Evolutionary conservation across 92 coral and sea anemone species (phyloP).

Genomic region (Porites cylindrica): DNA sequence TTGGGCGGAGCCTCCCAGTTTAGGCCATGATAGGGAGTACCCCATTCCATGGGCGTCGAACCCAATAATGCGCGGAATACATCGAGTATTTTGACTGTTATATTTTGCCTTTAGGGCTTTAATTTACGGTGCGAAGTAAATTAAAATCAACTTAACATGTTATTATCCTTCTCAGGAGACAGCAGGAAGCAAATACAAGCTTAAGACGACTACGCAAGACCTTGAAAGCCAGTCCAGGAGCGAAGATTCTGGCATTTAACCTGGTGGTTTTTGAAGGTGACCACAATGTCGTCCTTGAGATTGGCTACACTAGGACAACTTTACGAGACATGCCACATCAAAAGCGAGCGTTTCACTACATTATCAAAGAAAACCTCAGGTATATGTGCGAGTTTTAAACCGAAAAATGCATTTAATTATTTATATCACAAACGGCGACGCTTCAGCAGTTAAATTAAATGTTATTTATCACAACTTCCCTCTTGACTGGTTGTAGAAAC

Average conservation of each 20-base stretch:
- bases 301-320: slow-evolving; percentile 66
- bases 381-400: background rate
- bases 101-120: too few relatives aligned
- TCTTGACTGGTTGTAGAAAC: too few relatives aligned
- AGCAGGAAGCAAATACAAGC: slow-evolving; percentile 47
- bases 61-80: too few relatives aligned
- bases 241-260: slow-evolving; percentile 67
- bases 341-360: slow-evolving; percentile 56
- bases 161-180: slow-evolving; percentile 29
- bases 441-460: too few relatives aligned
- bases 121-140: too few relatives aligned
- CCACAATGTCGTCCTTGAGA: slow-evolving; percentile 65
- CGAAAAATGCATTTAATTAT: too few relatives aligned
- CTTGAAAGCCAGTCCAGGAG: slow-evolving; percentile 3
- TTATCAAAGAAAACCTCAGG: slow-evolving; percentile 61
- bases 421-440: too few relatives aligned
- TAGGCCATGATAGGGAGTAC: too few relatives aligned
- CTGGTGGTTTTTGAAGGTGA: slow-evolving; percentile 73
- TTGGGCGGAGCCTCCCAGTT: too few relatives aligned
- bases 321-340: slow-evolving; percentile 28
- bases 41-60: too few relatives aligned
- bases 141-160: background rate
- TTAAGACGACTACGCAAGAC: slow-evolving; percentile 15
- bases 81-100: too few relatives aligned
- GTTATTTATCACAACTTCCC: too few relatives aligned